Conservation (phyloP, 2,888 invertebrate species). For the Leucania comma region DNA sequence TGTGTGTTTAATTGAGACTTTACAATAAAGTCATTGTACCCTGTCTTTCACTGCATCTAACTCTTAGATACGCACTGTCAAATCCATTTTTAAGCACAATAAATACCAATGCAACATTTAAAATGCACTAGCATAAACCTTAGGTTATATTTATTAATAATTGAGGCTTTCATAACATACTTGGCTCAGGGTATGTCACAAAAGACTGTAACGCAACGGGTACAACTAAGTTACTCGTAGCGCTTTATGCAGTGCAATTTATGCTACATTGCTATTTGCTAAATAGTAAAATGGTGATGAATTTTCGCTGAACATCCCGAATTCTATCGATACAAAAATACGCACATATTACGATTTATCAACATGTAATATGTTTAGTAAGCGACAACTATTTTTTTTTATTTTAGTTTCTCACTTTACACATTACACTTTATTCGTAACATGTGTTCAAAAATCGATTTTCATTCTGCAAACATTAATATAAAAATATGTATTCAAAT, state of each 20-base stretch:
- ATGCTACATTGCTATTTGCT: neutral
- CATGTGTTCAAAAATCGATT: constrained; percentile 4
- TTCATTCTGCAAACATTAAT: neutral
- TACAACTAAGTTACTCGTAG: neutral
- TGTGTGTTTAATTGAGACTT: neutral
- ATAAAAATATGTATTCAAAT: constrained; percentile 19
- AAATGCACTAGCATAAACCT: constrained; percentile 1
- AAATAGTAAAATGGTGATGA: neutral
- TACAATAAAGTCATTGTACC: neutral
- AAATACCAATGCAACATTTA: neutral
- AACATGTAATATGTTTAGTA: neutral
- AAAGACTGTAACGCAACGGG: neutral
- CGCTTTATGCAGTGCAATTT: constrained; percentile 2
- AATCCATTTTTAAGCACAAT: neutral
- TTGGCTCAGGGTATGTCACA: neutral
- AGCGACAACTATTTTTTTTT: constrained; percentile 6
- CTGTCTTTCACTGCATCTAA: neutral
- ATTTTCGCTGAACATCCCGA: neutral
- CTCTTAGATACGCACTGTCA: constrained; percentile 20
- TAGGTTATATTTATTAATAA: neutral
- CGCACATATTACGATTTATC: neutral
- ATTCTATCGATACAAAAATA: constrained; percentile 22
- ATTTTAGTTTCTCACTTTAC: neutral
- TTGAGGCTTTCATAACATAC: neutral
- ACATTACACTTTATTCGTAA: neutral